Base-by-base conservation (phyloP, 2,888 invertebrate species). In the Oscheius sp. region DNA sequence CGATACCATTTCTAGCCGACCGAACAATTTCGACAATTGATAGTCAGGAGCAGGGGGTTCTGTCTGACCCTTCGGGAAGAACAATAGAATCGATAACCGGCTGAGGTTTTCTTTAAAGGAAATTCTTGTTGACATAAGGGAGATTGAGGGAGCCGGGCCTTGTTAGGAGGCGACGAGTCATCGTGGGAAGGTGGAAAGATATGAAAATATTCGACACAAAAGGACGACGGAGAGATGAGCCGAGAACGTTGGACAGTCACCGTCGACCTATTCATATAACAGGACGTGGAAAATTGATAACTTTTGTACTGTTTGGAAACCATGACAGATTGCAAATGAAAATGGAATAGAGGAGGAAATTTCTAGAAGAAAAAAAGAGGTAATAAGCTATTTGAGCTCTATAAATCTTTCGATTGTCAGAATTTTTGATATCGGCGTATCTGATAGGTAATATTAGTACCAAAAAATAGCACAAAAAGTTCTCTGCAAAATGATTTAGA, bases 101-200 rank as follows among this genome's bases (percentile, higher is more conserved):
- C 5, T 3, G 25, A 55, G 25, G 58, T 13, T 63, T 13, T 18
- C 45, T 16, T 27, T 45, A 35, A 66, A 49, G 49, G 66, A 52
- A 49, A 66, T 66, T 49, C 52, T 66, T 52, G 64, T 64, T 64
- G 45, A 49, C 52, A 23, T 16, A 49, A 49, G 45, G 52, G 16
- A 25, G 9, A 9, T 6, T 35, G 49, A 64, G 64, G 45, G 49
- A 64, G 49, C 16, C 7, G 35, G 35, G 35, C 35, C 35, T 35
- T 35, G 35, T 35, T 6, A 9, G 35, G 35, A 35, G 5, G 35
- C 5, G 35, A 21, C 25, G 56, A 56, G 56, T 27, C 56, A 56
- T 23, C 25, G 21, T 27, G 21, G 21, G 56, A 27, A 21, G 56
- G 56, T 16, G 56, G 29, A 56, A n/a, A 56, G 56, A 52, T n/a